Evolutionary conservation across 2,797 vertebrate genomes (phyloP).

Genomic region (Notolepis coatsorum): DNA sequence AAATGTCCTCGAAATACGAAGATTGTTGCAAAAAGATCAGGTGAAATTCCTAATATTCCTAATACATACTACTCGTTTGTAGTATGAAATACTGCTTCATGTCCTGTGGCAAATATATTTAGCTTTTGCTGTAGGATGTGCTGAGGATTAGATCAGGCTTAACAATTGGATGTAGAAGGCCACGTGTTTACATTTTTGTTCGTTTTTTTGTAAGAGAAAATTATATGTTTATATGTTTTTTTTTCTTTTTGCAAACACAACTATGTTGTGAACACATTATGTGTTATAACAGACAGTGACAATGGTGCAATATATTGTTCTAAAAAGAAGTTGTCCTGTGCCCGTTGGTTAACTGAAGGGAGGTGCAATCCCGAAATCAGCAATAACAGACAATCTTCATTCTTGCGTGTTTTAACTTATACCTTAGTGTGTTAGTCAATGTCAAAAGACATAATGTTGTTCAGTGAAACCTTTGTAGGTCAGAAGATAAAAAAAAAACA

Average conservation of each 20-base stretch:
- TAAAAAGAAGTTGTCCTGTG: conserved; percentile 78
- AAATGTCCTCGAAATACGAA: conserved; percentile 34
- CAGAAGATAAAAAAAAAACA: conserved; percentile 35
- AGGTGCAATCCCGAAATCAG: conserved; percentile 73
- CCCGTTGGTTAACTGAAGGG: conserved; percentile 77
- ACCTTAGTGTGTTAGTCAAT: conserved; percentile 63
- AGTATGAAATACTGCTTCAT: conserved; percentile 16
- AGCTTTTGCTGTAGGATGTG: conserved; percentile 25
- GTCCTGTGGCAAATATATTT: conserved; percentile 17
- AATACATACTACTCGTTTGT: conserved; percentile 29
- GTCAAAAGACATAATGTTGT: conserved; percentile 59
- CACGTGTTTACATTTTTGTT: conserved; percentile 35
- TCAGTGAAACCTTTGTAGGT: conserved; percentile 51
- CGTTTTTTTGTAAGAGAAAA: conserved; percentile 41
- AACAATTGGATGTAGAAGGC: conserved; percentile 60
- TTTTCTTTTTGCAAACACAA: conserved; percentile 65
- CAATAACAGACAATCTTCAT: conserved; percentile 86
- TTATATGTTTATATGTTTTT: conserved; percentile 46
- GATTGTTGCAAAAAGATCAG: conserved; percentile 39
- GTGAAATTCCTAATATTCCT: conserved; percentile 12
- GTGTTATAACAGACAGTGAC: conserved; percentile 85
- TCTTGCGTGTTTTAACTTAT: conserved; percentile 71
- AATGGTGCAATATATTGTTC: conserved; percentile 84
- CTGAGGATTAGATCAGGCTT: conserved; percentile 24
- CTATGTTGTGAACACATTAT: conserved; percentile 69